These are phyloP conservation scores for Cryptoblepharus egeriae DNA, from an alignment of 2,797 vertebrate species.

Conservation along the genomic window DNA sequence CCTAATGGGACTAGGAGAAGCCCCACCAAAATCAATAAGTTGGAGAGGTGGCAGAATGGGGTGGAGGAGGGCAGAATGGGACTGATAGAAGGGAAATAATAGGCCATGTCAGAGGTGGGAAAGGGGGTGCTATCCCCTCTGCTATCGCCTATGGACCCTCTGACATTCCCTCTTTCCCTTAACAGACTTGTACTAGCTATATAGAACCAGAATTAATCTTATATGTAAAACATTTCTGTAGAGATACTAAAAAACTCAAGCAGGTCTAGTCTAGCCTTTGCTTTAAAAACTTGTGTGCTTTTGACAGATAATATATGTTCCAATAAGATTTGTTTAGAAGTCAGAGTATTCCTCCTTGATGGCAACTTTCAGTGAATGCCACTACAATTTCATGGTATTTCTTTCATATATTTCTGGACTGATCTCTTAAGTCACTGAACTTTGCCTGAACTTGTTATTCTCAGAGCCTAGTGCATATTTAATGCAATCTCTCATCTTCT, in stretches of 20 bases:
- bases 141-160: too few species aligned
- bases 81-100: too few species aligned
- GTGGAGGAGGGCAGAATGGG: too few species aligned
- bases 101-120: too few species aligned
- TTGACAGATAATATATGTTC: conserved; percentile 27
- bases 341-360: conserved; percentile 48
- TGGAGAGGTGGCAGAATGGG: too few species aligned
- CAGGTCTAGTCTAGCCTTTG: conserved; percentile 45
- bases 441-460: conserved; percentile 72
- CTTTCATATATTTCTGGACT: conserved; percentile 44
- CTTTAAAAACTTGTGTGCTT: conserved; percentile 41
- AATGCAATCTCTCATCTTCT: conserved; percentile 57
- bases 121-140: too few species aligned
- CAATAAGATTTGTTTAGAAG: conserved; percentile 43
- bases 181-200: too few species aligned
- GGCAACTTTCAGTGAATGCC: conserved; percentile 51
- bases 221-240: conserved; percentile 53
- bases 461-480: conserved; percentile 55
- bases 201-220: conserved; percentile 32
- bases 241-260: conserved; percentile 13
- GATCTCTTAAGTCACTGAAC: conserved; percentile 66
- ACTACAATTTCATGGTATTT: conserved; percentile 31
- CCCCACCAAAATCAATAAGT: too few species aligned
- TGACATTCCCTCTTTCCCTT: too few species aligned
- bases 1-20: too few species aligned